These are phyloP conservation scores for Eunapius fragilis DNA, from an alignment of 37 sponge, comb jelly and placozoan genomes.

Conservation along the genomic window DNA sequence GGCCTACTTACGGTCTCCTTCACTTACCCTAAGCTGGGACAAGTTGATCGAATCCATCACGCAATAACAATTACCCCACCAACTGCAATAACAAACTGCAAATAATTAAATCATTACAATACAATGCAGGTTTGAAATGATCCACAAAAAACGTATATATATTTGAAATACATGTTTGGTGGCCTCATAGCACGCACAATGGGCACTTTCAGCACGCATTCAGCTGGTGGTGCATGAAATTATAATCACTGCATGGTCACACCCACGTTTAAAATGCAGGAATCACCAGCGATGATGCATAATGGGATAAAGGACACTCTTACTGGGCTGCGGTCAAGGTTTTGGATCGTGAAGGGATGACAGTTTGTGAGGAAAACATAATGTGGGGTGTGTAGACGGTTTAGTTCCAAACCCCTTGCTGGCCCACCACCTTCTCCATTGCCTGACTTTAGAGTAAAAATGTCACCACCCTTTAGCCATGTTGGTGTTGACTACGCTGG, in stretches of 20 bases:
- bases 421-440: conserved; percentile 8
- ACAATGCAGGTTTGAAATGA: not conserved
- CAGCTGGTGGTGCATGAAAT: conserved; percentile 51
- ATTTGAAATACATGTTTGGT: not conserved
- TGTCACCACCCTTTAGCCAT: not conserved
- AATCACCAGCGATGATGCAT: too few species aligned
- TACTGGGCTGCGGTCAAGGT: not conserved
- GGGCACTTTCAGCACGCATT: not conserved
- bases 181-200: not conserved
- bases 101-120: too few species aligned
- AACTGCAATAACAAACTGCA: not conserved
- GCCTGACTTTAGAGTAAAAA: not conserved
- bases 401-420: not conserved
- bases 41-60: conserved; percentile 58
- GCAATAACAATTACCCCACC: not conserved
- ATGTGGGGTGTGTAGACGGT: conserved; percentile 10
- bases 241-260: conserved; percentile 31
- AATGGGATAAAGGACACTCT: not conserved
- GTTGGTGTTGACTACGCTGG: conserved; percentile 13
- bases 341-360: conserved; percentile 6
- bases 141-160: too few species aligned
- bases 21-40: conserved; percentile 53
- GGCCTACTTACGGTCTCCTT: not conserved
- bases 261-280: too few species aligned
- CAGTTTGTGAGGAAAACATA: not conserved